Evolutionary conservation across 2,797 vertebrate genomes (phyloP).

Genomic region (Crax fasciolata): DNA sequence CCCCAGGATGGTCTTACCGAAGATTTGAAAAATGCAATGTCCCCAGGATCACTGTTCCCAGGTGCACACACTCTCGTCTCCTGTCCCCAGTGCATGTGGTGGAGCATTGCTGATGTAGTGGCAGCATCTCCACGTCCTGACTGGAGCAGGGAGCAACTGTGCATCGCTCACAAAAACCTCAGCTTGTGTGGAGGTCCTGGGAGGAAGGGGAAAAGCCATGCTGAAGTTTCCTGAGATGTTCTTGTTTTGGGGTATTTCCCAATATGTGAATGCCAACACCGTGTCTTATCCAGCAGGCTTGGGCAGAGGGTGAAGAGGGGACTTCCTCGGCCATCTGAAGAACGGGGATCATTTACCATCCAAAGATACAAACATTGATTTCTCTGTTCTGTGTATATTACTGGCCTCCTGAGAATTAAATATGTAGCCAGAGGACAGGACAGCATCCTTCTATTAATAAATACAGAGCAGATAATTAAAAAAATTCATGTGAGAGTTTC

Average conservation of each 20-base stretch:
- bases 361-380: neutral
- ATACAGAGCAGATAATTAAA: neutral
- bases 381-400: neutral
- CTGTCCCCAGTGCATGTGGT: no score
- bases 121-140: neutral
- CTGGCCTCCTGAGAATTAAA: neutral
- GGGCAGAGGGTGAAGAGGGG: neutral
- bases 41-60: no score
- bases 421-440: neutral
- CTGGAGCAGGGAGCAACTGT: neutral
- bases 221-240: neutral
- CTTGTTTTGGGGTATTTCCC: neutral
- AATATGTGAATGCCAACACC: rapidly evolving
- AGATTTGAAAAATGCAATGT: neutral
- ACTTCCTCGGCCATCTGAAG: rapidly evolving
- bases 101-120: neutral
- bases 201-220: neutral
- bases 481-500: neutral
- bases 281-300: neutral
- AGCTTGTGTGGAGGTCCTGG: neutral
- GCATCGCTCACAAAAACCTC: no score
- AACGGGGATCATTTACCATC: neutral
- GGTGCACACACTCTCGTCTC: no score
- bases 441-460: neutral
- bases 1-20: no score